Percentiles rank a stretch among this genome's conserved stretches.
These are phyloP conservation scores for Porphyrio hochstetteri DNA, from an alignment of 2,113 vertebrate genomes.

Conservation along the genomic window DNA sequence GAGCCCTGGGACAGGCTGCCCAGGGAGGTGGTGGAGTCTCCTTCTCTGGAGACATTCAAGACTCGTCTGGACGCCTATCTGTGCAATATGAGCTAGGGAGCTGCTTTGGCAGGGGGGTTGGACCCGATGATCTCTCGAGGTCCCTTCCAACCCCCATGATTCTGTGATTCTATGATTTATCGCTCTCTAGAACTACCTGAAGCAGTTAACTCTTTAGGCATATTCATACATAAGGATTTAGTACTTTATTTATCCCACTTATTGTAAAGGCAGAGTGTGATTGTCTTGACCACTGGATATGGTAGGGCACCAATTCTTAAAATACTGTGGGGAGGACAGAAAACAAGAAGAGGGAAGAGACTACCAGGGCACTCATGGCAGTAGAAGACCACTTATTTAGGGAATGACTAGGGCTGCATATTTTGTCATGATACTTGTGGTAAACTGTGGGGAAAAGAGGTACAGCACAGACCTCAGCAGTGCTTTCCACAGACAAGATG, in stretches of 20 bases:
- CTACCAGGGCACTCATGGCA: neutral
- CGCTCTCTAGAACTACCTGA: neutral
- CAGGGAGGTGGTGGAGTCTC: too few species aligned
- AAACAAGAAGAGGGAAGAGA: neutral
- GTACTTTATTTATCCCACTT: neutral
- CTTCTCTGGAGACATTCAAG: too few species aligned
- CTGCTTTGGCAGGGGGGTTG: too few species aligned
- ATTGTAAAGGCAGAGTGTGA: neutral
- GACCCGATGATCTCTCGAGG: too few species aligned
- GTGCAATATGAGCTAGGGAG: too few species aligned
- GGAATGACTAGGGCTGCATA: accelerated
- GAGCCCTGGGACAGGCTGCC: too few species aligned
- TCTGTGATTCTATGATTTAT: too few species aligned
- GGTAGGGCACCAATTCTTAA: neutral
- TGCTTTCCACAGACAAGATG: neutral
- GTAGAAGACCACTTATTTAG: neutral
- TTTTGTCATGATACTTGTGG: neutral
- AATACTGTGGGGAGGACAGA: neutral
- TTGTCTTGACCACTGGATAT: neutral
- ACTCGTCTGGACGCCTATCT: too few species aligned
- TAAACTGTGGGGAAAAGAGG: neutral
- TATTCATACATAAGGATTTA: neutral
- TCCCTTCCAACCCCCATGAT: too few species aligned
- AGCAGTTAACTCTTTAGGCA: neutral
- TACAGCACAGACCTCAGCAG: neutral